Percentiles rank a stretch among this genome's conserved stretches.
phyloP scores from a whole-genome alignment of 2,888 invertebrate genomes.

The Eupithecia centaureata region DNA sequence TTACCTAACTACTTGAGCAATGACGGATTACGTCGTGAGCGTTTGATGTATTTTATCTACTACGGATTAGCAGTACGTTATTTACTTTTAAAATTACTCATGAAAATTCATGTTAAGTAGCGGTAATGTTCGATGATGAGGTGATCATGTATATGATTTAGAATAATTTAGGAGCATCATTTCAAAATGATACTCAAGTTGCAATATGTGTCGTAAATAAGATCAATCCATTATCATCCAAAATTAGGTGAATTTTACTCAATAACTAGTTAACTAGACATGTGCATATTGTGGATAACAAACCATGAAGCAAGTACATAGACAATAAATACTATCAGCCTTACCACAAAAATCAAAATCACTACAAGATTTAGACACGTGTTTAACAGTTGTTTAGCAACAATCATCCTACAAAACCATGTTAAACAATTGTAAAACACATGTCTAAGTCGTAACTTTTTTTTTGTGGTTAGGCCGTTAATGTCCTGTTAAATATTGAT shows the following conservation, averaged over 20 bases:
- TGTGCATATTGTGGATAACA: background rate
- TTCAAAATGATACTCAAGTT: too few relatives aligned
- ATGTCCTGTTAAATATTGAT: background rate
- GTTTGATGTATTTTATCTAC: slow-evolving; percentile 13
- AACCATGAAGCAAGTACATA: background rate
- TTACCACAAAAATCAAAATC: too few relatives aligned
- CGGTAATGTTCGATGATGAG: background rate
- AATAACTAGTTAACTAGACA: background rate
- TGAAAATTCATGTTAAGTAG: background rate
- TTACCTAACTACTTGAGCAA: slow-evolving; percentile 13
- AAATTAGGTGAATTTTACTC: background rate
- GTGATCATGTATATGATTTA: background rate
- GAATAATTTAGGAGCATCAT: background rate
- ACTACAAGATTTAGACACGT: too few relatives aligned
- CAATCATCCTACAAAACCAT: too few relatives aligned
- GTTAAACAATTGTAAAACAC: too few relatives aligned
- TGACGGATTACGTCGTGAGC: slow-evolving; percentile 18
- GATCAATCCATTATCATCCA: background rate
- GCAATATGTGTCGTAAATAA: too few relatives aligned
- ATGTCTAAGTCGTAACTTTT: too few relatives aligned
- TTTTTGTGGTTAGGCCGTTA: too few relatives aligned
- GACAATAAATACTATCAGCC: too few relatives aligned
- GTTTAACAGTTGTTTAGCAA: too few relatives aligned
- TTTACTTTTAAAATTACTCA: slow-evolving; percentile 4
- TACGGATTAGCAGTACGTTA: slow-evolving; percentile 13